Percentiles rank a stretch among this genome's conserved stretches.
Conservation (phyloP, 2,888 invertebrate species). For the Aphidius colemani region DNA sequence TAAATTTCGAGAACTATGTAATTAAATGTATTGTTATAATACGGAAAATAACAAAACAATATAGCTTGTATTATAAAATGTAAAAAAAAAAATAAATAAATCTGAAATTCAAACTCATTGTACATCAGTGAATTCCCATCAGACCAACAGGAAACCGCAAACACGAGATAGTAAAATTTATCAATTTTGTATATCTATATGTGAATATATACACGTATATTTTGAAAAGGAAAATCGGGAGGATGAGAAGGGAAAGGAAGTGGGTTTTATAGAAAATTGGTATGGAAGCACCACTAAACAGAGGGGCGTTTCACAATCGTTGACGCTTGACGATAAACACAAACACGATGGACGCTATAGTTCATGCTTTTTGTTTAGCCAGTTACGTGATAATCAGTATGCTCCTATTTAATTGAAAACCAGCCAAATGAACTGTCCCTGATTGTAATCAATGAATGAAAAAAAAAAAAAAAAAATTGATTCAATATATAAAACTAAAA, state of each 20-base stretch:
- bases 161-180: constrained; percentile 8
- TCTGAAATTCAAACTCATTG: constrained; percentile 28
- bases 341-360: constrained; percentile 2
- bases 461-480: not conserved
- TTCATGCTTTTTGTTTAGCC: constrained; percentile 39
- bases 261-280: not conserved
- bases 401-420: constrained; percentile 48
- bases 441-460: constrained; percentile 4
- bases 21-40: no score
- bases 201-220: not conserved
- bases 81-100: constrained; percentile 16
- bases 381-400: constrained; percentile 43
- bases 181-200: constrained; percentile 1
- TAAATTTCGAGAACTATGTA: no score
- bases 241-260: no score
- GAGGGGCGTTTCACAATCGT: constrained; percentile 1
- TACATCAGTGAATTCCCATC: not conserved
- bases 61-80: constrained; percentile 8
- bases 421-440: constrained; percentile 49
- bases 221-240: not conserved
- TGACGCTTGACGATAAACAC: not conserved
- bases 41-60: no score
- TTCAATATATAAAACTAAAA: constrained; percentile 17
- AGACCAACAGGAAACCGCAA: not conserved
- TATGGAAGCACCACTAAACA: not conserved